A percentile compares a stretch with the other conserved stretches of the same genome.
Conservation (phyloP, 2,888 invertebrate genomes). For the Tiliacea citrago region DNA sequence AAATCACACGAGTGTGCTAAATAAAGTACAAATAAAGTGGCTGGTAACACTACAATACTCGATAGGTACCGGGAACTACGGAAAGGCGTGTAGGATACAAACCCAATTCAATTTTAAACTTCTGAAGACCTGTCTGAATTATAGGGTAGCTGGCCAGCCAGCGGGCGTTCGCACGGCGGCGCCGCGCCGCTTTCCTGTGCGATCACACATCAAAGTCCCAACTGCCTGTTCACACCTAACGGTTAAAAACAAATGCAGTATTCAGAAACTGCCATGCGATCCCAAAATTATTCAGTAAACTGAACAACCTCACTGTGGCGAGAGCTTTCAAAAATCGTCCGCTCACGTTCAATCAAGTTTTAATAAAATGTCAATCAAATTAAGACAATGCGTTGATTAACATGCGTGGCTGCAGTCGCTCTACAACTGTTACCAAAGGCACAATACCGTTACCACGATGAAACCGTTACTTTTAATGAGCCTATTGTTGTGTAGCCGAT, state of each 20-base stretch:
- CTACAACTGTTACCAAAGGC: constrained; percentile 49
- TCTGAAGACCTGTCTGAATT: background rate
- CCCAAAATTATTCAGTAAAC: background rate
- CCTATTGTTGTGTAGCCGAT: constrained; percentile 39
- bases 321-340: background rate
- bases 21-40: constrained; percentile 6
- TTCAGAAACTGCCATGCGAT: background rate
- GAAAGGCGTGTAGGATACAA: background rate
- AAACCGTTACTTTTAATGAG: constrained; percentile 63
- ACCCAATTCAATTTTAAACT: background rate
- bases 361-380: constrained; percentile 30
- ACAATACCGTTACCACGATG: constrained; percentile 50
- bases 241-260: background rate
- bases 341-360: background rate
- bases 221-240: too few relatives aligned
- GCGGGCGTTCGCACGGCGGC: background rate
- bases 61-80: background rate
- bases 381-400: constrained; percentile 53
- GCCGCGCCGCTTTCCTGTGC: background rate
- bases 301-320: background rate
- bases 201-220: too few relatives aligned
- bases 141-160: background rate
- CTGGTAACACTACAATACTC: background rate
- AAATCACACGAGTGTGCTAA: constrained; percentile 21
- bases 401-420: constrained; percentile 40